Evolutionary conservation across 2,797 vertebrate species (phyloP), one percentile per base, ranked within the genome.

Genomic region (Lutjanus campechanus): DNA sequence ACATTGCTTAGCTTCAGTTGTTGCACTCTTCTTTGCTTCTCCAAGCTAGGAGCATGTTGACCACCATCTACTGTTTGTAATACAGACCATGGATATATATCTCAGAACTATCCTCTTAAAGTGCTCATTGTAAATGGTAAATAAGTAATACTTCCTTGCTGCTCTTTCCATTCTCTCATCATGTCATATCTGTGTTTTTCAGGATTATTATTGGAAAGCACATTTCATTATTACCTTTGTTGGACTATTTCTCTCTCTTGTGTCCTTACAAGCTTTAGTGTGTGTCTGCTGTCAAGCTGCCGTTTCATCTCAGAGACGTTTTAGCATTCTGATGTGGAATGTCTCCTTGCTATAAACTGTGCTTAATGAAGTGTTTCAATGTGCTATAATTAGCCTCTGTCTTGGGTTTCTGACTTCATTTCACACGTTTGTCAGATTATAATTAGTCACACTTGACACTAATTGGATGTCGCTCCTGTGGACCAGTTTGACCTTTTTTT

Each of bases 401-500:
- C 91, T 93, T 80, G 84, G 91, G 91, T 94, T 94, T 93, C 91
- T 92, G 92, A 94, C 92, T 95, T 94, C 92, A 94, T 95, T 94
- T 95, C 94, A 95, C 92, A 94, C 91, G 81, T 94, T 93, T 92
- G 91, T 94, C 92, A 90, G 93, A 95, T 94, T 93, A 92, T 95
- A 95, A 95, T 95, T 95, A 94, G 92, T 93, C 91, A 93, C 86
- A 92, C 93, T 94, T 91, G 90, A 92, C 90, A 92, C 93, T 95
- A 95, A 95, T 95, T 95, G 94, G 92, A 93, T 95, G 92, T 89
- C 69, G 81, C 90, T 94, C 93, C 85, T 15, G 80, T 93, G 93
- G 93, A 93, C 90, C 91, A 88, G 83, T 87, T 92, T 93, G 92
- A 94, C 92, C 91, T 77, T 92, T 93, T 89, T 63, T 63, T 70